Percentiles rank a stretch among this genome's conserved stretches.
phyloP scores from a whole-genome alignment of 1,140 invertebrate species.

The Metopolophium dirhodum region DNA sequence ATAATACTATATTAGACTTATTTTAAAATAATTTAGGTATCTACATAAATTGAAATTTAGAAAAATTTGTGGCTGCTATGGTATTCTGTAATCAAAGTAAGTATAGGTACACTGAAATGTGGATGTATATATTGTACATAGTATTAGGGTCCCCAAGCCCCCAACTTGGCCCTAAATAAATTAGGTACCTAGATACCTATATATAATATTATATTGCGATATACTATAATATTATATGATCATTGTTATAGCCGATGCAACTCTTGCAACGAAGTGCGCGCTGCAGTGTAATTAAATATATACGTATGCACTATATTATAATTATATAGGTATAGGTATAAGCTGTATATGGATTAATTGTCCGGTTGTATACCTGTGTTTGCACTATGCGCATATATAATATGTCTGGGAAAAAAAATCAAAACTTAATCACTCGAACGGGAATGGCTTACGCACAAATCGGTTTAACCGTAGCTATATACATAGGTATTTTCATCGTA shows the following conservation, averaged over 20 bases:
- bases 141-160: no score
- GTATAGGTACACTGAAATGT: background rate
- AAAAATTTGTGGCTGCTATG: no score
- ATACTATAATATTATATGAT: no score
- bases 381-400: background rate
- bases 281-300: background rate
- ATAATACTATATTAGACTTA: no score
- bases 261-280: background rate
- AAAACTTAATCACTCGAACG: conserved; percentile 6
- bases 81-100: no score
- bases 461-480: background rate
- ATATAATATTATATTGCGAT: no score
- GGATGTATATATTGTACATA: no score
- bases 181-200: no score
- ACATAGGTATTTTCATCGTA: no score
- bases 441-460: background rate
- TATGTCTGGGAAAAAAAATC: background rate
- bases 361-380: background rate
- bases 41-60: no score
- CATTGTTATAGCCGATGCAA: background rate
- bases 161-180: no score
- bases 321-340: background rate
- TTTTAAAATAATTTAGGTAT: no score
- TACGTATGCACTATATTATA: background rate
- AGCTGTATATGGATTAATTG: background rate